Evolutionary conservation across 37 sponge, comb jelly and placozoan genomes (phyloP), one percentile per base, ranked within the genome.

Genomic region (Ianthella basta): DNA sequence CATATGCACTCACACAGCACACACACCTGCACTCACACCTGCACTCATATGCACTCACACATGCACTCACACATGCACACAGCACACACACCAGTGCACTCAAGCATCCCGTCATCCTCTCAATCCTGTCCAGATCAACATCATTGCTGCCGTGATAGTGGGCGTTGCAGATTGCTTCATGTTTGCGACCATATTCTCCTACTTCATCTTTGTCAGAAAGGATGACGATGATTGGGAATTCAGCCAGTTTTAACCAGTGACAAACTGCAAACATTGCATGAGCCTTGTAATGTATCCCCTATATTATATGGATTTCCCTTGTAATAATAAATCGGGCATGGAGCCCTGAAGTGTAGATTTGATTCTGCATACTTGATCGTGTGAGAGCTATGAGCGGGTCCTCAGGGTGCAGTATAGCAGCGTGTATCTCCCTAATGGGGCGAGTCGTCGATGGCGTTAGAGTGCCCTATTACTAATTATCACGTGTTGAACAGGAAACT

Each of bases 101-200:
- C 64, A n/a, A 2, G 10, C 10, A 10, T 61, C 10, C 4, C 4
- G 24, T 61, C 27, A 29, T 4, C 10, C 4, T 4, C 24, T 55
- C 15, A 30, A 2, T 75, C 32, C 75, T 27, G 19, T 35, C 0
- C 86, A 92, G 92, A 92, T 92, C 56, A 86, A 86, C 50, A 15
- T 15, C 0, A 82, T 33, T 15, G 63, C 92, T 38, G 89, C 79
- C 29, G 86, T 66, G 0, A 20, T 92, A 56, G 82, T 89, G 13
- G 85, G 83, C 5, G 89, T 61, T 13, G 92, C 89, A 16, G 89
- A 92, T 38, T 29, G 86, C 27, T 92, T 92, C 68, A 89, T 86
- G 23, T 92, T 92, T 83, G 86, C 82, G 18, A 92, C 92, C 35
- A 84, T 92, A 56, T 92, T 89, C 67, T 68, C 92, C 14, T 92